Percentiles rank a stretch among this genome's conserved stretches.
These are phyloP conservation scores for Pollimyrus isidori DNA, from an alignment of 2,113 vertebrate genomes.

Conservation along the genomic window DNA sequence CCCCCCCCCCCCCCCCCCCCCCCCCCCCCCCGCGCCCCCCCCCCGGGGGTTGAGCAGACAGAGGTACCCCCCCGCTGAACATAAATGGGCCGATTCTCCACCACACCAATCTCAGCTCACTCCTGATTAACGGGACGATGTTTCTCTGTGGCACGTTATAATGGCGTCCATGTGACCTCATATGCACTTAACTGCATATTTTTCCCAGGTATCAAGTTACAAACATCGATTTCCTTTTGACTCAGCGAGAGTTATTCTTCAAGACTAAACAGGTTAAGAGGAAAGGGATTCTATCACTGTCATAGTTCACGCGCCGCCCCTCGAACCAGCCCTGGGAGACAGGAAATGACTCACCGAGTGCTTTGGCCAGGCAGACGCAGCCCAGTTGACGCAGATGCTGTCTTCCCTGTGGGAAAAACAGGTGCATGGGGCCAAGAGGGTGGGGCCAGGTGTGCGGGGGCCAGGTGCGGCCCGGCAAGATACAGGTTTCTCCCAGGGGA, in stretches of 20 bases:
- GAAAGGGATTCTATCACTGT: background rate
- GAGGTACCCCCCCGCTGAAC: background rate
- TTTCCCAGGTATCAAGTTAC: background rate
- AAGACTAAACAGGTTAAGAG: background rate
- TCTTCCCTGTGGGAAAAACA: background rate
- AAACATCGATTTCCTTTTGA: background rate
- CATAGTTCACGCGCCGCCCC: background rate
- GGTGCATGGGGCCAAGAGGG: background rate
- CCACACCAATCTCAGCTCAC: background rate
- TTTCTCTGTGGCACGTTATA: background rate
- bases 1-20: too few species aligned
- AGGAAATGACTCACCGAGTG: conserved; percentile 6
- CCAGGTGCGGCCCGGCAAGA: background rate
- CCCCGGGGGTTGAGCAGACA: background rate
- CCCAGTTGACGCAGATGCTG: background rate
- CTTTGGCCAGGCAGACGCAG: background rate
- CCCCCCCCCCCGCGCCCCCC: too few species aligned
- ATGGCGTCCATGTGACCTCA: background rate
- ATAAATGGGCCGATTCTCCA: background rate
- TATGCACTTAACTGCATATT: background rate
- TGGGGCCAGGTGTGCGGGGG: background rate
- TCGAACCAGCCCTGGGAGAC: background rate
- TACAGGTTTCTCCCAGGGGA: background rate
- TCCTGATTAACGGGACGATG: background rate
- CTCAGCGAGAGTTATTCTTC: background rate